phyloP scores from a whole-genome alignment of 2,888 invertebrate genomes.

The Trachelus troglodyta region DNA sequence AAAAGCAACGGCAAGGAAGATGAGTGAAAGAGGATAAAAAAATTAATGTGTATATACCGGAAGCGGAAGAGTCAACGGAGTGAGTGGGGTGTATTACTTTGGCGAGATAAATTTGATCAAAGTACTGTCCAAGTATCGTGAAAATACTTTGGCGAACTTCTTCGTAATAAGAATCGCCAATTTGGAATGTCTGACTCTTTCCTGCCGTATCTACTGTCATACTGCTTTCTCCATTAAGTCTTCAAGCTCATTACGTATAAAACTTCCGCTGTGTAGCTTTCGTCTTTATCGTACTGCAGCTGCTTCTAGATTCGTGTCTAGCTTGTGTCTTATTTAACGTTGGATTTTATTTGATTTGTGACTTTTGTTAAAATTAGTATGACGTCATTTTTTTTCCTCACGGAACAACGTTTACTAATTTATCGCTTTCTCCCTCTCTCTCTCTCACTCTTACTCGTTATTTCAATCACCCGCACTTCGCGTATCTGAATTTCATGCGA shows the following conservation, averaged over 20 bases:
- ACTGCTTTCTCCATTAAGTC: not conserved
- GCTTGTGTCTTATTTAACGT: not conserved
- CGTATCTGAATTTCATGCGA: not conserved
- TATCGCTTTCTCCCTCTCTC: constrained; percentile 4
- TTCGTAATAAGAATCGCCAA: too few relatives aligned
- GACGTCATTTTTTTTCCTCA: too few relatives aligned
- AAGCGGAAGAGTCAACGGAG: not conserved
- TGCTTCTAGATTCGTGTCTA: not conserved
- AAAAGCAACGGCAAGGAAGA: not conserved
- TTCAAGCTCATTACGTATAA: not conserved
- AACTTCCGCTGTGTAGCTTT: not conserved
- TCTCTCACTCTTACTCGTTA: not conserved
- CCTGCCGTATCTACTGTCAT: not conserved
- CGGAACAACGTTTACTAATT: not conserved
- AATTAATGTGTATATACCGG: not conserved
- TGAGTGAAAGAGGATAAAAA: not conserved
- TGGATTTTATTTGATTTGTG: not conserved
- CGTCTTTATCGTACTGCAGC: not conserved
- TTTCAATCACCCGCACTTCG: constrained; percentile 10
- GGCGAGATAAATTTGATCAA: not conserved
- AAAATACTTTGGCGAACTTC: not conserved
- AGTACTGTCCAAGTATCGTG: not conserved
- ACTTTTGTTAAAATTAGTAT: too few relatives aligned
- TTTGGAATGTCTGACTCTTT: too few relatives aligned
- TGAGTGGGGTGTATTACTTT: not conserved